Evolutionary conservation across 2,888 invertebrate species (phyloP), one percentile per base, ranked within the genome.

Genomic region (Nowickia ferox): DNA sequence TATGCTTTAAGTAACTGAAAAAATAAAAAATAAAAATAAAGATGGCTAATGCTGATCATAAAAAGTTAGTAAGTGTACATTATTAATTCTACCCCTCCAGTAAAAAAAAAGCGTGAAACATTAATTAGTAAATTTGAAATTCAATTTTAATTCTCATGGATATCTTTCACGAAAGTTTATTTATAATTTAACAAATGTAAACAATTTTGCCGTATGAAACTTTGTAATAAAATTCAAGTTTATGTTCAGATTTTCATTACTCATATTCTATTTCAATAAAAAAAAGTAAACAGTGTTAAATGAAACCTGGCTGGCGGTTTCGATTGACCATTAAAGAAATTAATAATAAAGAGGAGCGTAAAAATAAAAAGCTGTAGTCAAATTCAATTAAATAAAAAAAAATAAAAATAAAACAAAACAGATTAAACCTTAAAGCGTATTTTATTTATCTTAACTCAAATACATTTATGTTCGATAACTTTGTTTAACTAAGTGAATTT

Each of bases 391-490:
- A 59, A n/a, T 11, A 2, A 15, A n/a, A 44, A 55, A 44, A 69
- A 55, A 42, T 0, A 10, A 42, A 55, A 46, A 65, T 1, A 65
- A 66, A 66, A n/a, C 5, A 65, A 66, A 66, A n/a, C 42, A 42
- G 9, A 40, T 51, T 72, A 46, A 59, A 22, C 19, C 19, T 61
- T 57, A 17, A 76, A 76, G 30, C 11, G 69, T 69, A 61, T 51
- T 78, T 78, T 48, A 59, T 59, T 69, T 42, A 69, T 46, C 55
- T 48, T 53, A 65, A 53, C 40, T 84, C 87, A 83, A 84, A 77
- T 87, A 77, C 84, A 83, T 83, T 68, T n/a, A n/a, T n/a, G n/a
- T 66, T 66, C n/a, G 72, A 65, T 66, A 8, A 65, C 9, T 44
- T 1, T 19, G 11, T 17, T 61, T 0, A 65, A 46, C 30, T 30